Base-by-base conservation (phyloP, 2,888 invertebrate species). In the Brachylomia viminalis region DNA sequence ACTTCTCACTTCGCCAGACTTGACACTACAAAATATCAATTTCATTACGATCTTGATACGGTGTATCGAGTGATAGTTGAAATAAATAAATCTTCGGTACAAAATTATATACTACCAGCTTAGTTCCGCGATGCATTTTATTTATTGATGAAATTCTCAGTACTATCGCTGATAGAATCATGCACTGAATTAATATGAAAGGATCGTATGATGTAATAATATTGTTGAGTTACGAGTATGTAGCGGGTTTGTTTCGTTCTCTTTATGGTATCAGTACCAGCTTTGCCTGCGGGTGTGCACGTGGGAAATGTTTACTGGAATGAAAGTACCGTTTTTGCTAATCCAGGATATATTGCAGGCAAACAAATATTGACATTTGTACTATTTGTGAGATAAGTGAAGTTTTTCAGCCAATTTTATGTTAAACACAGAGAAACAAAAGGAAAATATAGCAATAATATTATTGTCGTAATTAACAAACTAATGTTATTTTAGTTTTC, bases 31-130 rank as follows among this genome's bases (percentile, higher is more conserved):
- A 42, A 70, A 64, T 82, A 84, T 69, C 49, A 75, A 75, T 72
- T 84, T 80, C 65, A 65, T 75, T 80, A 65, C 65, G 38, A 84
- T 75, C 71, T 52, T 56, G 68, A 75, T 74, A 66, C 59, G 56
- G 33, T 30, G 47, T 54, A 61, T 76, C 62, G 45, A 78, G 65
- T 72, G 77, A 78, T 79, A 86, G 77, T 82, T 72, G 64, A 70
- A 59, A 72, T 61, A 80, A 82, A 86, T 87, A 84, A 89, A 86
- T 89, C 77, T 74, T 79, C 65, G n/a, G 23, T 71, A 69, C 68
- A 66, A 77, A 86, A 87, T 86, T 73, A 87, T 79, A 82, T 67
- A 58, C n/a, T 56, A 42, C 42, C n/a, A 23, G 47, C 61, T 65
- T 42, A 59, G 68, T 78, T 85, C 75, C 83, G 79, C 70, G 70